Percentiles rank a stretch among this genome's conserved stretches.
Conservation (phyloP, 2,113 vertebrate species). For the Toxotes jaculatrix region DNA sequence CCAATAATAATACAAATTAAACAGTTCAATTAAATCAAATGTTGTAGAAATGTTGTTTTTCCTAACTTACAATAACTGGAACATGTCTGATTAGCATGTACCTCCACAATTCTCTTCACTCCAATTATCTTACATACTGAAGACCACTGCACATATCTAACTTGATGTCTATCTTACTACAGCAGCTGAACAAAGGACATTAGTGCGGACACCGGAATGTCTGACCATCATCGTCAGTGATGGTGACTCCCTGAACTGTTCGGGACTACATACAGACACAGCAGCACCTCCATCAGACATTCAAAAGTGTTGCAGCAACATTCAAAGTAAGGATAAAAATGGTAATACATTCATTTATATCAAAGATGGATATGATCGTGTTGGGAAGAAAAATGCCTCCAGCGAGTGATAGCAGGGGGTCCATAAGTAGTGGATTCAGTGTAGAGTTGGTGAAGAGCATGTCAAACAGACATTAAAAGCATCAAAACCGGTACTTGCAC, state of each 20-base stretch:
- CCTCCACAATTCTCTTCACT: background rate
- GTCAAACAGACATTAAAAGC: conserved; percentile 63
- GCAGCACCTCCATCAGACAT: conserved; percentile 1
- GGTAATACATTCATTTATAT: conserved; percentile 50
- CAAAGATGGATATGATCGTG: conserved; percentile 40
- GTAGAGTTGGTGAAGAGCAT: conserved; percentile 45
- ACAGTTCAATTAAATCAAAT: background rate
- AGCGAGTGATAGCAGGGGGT: conserved; percentile 55
- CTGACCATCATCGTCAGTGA: conserved; percentile 1
- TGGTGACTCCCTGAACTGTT: background rate
- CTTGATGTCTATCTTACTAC: too few species aligned
- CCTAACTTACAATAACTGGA: too few species aligned
- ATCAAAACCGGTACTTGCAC: conserved; percentile 37
- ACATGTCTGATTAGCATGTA: background rate
- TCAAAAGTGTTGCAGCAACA: conserved; percentile 20
- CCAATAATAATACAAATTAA: background rate
- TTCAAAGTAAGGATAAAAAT: conserved; percentile 33
- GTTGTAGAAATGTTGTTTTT: background rate
- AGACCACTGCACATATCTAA: background rate
- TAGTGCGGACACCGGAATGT: background rate
- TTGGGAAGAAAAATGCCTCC: conserved; percentile 45
- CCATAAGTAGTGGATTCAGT: conserved; percentile 27
- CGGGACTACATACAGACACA: background rate
- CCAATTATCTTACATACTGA: background rate
- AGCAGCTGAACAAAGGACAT: conserved; percentile 1